Evolutionary conservation across 2,113 vertebrate species (phyloP), one percentile per base, ranked within the genome.

Genomic region (Petroica traversi): DNA sequence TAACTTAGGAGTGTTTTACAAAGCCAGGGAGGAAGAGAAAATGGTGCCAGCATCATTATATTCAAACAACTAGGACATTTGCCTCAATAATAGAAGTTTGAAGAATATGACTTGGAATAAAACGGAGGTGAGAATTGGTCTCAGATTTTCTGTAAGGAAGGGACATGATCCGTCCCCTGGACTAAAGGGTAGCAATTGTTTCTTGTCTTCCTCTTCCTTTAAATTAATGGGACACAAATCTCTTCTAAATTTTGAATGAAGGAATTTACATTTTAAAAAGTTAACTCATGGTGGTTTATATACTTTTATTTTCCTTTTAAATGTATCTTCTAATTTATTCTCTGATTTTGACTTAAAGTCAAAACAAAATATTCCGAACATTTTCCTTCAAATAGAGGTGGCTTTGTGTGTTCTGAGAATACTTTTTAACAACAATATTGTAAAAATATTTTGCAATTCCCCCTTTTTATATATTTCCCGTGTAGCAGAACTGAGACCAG

Each of bases 391-490:
- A 59, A 18, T 3, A 45, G 5, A 14, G 3, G 7, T 55, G 23
- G 2, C 6, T 46, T 48, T 8, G 0, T 41, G 15, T 33, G 6
- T 48, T 48, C 41, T 58, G 48, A 78, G 36, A 46, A 24, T 2
- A 3, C 0, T 33, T 91, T 66, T 84, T 12, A 41, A 22, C 2
- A 58, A 8, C 6, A 33, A 2, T 29, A 57, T n/a, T 38, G 9
- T 26, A 69, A 87, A 68, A 26, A 40, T 54, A 64, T 40, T 73
- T 76, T 15, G 1, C 63, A 46, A 55, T 68, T 71, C 4, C 2
- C 1, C 2, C 63, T 89, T 55, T n/a, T 34, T 6, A 8, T 41
- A 63, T 4, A 0, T 19, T 19, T 55, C 8, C 8, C 12, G 13
- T 48, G 8, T 14, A 14, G 38, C 34, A 16, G 26, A 68, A 52